Evolutionary conservation across 2,888 invertebrate species (phyloP).

Genomic region (Clusia tigrina): DNA sequence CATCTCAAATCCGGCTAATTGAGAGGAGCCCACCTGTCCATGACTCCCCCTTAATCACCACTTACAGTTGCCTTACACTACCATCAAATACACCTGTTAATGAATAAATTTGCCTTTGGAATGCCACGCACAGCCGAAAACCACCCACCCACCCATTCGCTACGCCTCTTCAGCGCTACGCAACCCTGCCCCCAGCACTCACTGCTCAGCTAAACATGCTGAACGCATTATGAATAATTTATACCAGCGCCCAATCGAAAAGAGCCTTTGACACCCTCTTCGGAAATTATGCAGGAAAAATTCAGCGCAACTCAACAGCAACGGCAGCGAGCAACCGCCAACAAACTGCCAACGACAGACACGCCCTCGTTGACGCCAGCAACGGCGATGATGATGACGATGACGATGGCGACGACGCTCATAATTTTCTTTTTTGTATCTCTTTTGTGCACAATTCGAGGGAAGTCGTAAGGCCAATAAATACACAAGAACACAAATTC

Average conservation of each 20-base stretch:
- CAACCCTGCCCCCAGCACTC: slow-evolving; percentile 1
- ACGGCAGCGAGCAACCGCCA: too few species aligned
- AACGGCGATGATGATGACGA: background rate
- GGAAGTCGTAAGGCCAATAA: slow-evolving; percentile 5
- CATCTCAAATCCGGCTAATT: too few species aligned
- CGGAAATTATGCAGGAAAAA: slow-evolving; percentile 35
- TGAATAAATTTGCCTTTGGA: slow-evolving; percentile 6
- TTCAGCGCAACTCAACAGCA: background rate
- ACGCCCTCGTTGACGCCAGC: slow-evolving; percentile 35
- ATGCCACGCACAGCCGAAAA: background rate
- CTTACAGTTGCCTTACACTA: background rate
- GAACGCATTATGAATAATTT: slow-evolving; percentile 51
- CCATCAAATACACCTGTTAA: background rate
- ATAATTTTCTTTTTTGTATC: slow-evolving; percentile 12
- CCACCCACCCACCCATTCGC: slow-evolving; percentile 24
- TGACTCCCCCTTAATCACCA: slow-evolving; percentile 9
- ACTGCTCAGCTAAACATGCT: background rate
- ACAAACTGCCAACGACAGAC: slow-evolving; percentile 42
- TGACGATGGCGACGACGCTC: background rate
- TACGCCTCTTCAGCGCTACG: background rate
- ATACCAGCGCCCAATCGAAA: slow-evolving; percentile 56
- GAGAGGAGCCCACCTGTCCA: too few species aligned
- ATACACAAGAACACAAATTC: slow-evolving; percentile 2
- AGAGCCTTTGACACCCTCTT: slow-evolving; percentile 29
- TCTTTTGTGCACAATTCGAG: background rate